Evolutionary conservation across 2,888 invertebrate genomes (phyloP), one percentile per base, ranked within the genome.

Genomic region (Hymenopus coronatus): DNA sequence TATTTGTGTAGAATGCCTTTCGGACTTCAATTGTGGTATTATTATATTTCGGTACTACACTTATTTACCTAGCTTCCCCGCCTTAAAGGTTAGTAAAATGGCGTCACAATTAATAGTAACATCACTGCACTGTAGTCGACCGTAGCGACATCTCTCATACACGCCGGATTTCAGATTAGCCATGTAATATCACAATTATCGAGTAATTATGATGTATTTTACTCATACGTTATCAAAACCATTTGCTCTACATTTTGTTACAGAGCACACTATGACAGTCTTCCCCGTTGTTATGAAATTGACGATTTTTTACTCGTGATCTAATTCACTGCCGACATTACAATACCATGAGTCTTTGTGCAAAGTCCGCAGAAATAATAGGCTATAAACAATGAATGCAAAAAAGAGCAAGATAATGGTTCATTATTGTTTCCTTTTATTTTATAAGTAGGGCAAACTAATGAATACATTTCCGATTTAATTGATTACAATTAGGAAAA

Each of bases 71-170:
- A 83, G 82, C 89, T 90, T 90, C 90, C 90, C 90, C 90, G 90
- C 90, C 90, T 90, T 90, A 90, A 90, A 90, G 90, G 90, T 90
- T 90, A 90, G 90, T 90, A 90, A 90, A 90, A 90, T 90, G 90
- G 90, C 90, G 90, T 90, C 90, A 90, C 90, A 88, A 85, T 88
- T 85, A 89, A 84, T 84, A 89, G 87, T 88, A 90, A 90, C 89
- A 88, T 86, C 88, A 33, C 83, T 84, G 33, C 54, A 88, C 27
- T 87, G 20, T 28, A 70, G 54, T 54, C 88, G 90, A 89, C 28
- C 27, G 89, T 87, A 88, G 90, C 84, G 90, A 87, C 90, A 90
- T 90, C 90, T 89, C 87, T 87, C 87, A 89, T 83, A 83, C 83
- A 83, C 46, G 33, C 82, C 25, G 54, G 54, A 20, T 70, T 70